Percentiles rank a stretch among this genome's conserved stretches.
These are phyloP conservation scores for Neogale vison DNA, from an alignment of 2,113 vertebrate genomes.

Conservation along the genomic window DNA sequence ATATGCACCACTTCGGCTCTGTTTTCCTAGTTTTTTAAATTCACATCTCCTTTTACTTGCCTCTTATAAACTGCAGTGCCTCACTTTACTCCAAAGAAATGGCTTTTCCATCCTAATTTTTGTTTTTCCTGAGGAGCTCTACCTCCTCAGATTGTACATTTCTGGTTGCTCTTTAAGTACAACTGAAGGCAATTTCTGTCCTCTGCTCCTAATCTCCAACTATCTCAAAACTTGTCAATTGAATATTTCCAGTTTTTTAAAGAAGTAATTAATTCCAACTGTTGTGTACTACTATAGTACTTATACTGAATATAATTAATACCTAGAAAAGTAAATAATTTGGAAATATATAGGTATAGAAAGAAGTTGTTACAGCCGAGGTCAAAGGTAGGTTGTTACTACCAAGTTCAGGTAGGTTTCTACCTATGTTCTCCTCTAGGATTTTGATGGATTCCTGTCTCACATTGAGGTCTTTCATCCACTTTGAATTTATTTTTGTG, in stretches of 20 bases:
- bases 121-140: background rate
- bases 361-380: background rate
- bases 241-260: slow-evolving; percentile 13
- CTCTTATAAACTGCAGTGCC: background rate
- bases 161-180: background rate
- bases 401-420: background rate
- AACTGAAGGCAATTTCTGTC: background rate
- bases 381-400: background rate
- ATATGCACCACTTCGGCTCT: background rate
- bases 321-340: background rate
- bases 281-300: background rate
- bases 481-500: background rate
- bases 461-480: background rate
- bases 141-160: background rate
- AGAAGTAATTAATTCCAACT: background rate
- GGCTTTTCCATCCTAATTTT: background rate
- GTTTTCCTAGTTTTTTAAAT: background rate
- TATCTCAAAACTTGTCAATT: background rate
- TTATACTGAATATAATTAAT: slow-evolving; percentile 35
- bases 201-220: background rate
- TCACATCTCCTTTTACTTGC: background rate
- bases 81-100: background rate
- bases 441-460: background rate
- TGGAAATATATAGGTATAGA: background rate
- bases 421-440: background rate